Evolutionary conservation across 2,888 invertebrate genomes (phyloP).

Genomic region (Stenotaenia linearis): DNA sequence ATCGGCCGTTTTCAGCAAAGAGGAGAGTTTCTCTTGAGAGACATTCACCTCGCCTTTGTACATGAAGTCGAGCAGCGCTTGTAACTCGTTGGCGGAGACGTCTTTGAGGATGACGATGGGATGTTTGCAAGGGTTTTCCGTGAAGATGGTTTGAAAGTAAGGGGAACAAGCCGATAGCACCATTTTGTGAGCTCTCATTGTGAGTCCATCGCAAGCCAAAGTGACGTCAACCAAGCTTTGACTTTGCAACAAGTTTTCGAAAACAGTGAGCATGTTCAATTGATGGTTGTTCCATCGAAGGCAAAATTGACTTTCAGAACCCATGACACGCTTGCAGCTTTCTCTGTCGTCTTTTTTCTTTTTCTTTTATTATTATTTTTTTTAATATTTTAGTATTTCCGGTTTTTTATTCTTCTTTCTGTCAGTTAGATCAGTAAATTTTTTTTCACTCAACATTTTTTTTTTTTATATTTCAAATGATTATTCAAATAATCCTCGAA

Average conservation of each 20-base stretch:
- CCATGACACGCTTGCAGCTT: constrained; percentile 32
- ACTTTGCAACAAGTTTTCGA: constrained; percentile 75
- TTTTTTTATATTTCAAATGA: no score
- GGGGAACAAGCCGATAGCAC: constrained; percentile 89
- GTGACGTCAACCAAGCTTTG: constrained; percentile 90
- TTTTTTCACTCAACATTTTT: not conserved
- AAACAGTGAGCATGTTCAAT: constrained; percentile 81
- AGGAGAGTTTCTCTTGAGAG: constrained; percentile 79
- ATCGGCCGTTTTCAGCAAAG: constrained; percentile 83
- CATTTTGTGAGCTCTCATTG: constrained; percentile 76
- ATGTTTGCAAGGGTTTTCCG: constrained; percentile 88
- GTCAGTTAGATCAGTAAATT: not conserved
- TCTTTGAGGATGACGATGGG: constrained; percentile 90
- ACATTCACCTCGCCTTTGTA: constrained; percentile 94
- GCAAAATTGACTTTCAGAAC: constrained; percentile 74
- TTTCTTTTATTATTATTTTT: not conserved
- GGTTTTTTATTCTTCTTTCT: not conserved
- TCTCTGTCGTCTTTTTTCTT: not conserved
- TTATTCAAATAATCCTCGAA: no score
- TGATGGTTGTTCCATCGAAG: constrained; percentile 89
- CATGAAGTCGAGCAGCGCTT: constrained; percentile 88
- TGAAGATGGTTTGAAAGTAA: constrained; percentile 78
- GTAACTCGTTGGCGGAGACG: constrained; percentile 81
- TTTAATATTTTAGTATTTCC: not conserved
- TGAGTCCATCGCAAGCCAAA: constrained; percentile 77